A percentile compares a stretch with the other conserved stretches of the same genome.
These are phyloP conservation scores for Netelia melanura DNA, from an alignment of 2,888 invertebrate genomes.

Conservation along the genomic window DNA sequence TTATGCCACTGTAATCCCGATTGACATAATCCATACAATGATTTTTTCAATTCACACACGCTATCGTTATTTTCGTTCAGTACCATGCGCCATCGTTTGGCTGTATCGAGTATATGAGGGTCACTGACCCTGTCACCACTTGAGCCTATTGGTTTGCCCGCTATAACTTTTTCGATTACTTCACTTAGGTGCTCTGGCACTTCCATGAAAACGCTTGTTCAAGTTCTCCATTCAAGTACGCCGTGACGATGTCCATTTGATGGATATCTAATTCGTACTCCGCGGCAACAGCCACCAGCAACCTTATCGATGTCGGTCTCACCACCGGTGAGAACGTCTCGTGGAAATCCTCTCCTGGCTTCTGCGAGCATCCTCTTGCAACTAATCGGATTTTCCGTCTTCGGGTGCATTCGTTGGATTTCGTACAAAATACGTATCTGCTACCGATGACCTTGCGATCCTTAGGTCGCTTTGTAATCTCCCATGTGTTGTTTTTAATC, in stretches of 20 bases:
- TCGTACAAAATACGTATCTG: slow-evolving; percentile 55
- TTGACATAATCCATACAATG: slow-evolving; percentile 58
- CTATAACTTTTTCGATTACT: slow-evolving; percentile 37
- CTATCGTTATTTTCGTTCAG: slow-evolving; percentile 17
- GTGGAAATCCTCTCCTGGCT: slow-evolving; percentile 48
- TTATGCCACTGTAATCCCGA: slow-evolving; percentile 61
- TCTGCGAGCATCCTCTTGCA: slow-evolving; percentile 58
- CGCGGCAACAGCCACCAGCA: slow-evolving; percentile 52
- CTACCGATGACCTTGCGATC: slow-evolving; percentile 53
- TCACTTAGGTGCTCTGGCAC: slow-evolving; percentile 50
- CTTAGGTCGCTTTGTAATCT: slow-evolving; percentile 43
- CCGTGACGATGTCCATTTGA: slow-evolving; percentile 61
- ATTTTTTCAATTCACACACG: slow-evolving; percentile 59
- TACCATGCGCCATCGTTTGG: slow-evolving; percentile 26
- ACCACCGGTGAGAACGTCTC: slow-evolving; percentile 58
- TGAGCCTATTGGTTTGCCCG: slow-evolving; percentile 24
- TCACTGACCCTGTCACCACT: background rate
- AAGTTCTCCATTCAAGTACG: slow-evolving; percentile 59
- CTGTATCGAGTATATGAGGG: slow-evolving; percentile 22
- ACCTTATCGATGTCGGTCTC: slow-evolving; percentile 49
- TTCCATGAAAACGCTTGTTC: slow-evolving; percentile 57
- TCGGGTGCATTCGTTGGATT: slow-evolving; percentile 21
- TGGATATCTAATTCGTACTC: slow-evolving; percentile 52
- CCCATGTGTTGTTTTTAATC: slow-evolving; percentile 60
- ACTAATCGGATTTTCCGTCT: slow-evolving; percentile 56